Conservation (phyloP, 2,888 invertebrate species). For the Trichogramma evanescens region DNA sequence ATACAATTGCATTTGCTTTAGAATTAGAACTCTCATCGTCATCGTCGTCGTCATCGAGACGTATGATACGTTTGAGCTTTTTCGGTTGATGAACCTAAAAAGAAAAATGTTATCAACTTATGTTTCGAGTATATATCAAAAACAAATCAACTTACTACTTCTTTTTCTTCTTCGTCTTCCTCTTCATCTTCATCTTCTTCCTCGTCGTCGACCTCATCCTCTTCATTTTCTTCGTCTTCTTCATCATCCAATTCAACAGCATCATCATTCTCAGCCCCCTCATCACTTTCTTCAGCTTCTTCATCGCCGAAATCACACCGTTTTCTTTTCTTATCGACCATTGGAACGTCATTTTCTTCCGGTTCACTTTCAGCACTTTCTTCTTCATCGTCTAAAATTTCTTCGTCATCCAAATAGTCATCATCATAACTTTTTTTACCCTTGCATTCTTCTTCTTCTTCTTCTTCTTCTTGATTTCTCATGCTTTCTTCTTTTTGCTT, state of each 20-base stretch:
- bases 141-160: constrained; percentile 7
- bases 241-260: constrained; percentile 47
- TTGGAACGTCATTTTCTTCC: constrained; percentile 41
- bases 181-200: constrained; percentile 47
- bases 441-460: constrained; percentile 2
- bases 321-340: constrained; percentile 30
- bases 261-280: constrained; percentile 47
- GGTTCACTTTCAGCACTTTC: constrained; percentile 36
- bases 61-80: constrained; percentile 32
- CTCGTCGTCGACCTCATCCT: constrained; percentile 49
- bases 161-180: constrained; percentile 34
- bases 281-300: constrained; percentile 51
- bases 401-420: constrained; percentile 27
- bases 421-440: constrained; percentile 21
- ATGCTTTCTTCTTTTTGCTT: constrained; percentile 52
- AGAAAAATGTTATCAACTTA: background rate
- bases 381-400: constrained; percentile 42
- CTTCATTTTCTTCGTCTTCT: constrained; percentile 49
- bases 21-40: too few species aligned
- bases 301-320: constrained; percentile 47
- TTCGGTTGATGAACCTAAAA: constrained; percentile 16
- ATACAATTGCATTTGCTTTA: constrained; percentile 22
- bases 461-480: constrained; percentile 43
- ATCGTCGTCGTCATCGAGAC: constrained; percentile 32
- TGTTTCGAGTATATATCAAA: background rate